Evolutionary conservation across 2,113 vertebrate genomes (phyloP), one percentile per base, ranked within the genome.

Genomic region (Mustela lutreola): DNA sequence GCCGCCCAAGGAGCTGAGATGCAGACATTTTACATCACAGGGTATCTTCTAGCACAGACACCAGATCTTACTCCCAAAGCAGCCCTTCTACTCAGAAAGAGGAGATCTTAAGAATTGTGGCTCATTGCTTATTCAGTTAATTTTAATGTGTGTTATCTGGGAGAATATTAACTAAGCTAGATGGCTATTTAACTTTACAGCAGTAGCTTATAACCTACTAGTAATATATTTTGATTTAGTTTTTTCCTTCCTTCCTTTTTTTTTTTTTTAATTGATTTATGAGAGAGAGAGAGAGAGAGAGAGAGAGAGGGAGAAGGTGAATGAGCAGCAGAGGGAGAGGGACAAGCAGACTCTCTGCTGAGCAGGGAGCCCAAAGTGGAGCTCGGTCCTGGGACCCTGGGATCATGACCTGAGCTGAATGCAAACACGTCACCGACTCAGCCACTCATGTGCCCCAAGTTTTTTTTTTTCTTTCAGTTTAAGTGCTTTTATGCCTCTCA

Each of bases 91-190:
- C 28, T 12, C 50, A 58, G 86, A 58, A 78, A 90, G 62, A 18
- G 62, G 39, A 28, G 33, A 53, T 83, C 53, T 95, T 83, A 80
- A 85, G 62, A 58, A 67, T 60, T 94, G n/a, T 67, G 73, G 65
- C 33, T 96, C 39, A 2, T 28, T 95, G 28, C 39, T 93, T 76
- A 63, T 53, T 81, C 24, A 48, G 76, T 76, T 31, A 42, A 88
- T 67, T 95, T 92, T 62, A 62, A 42, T 87, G 50, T 79, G 39
- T 42, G 14, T 56, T 87, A 86, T 63, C 83, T 90, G 71, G 73
- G 39, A 84, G 62, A 60, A 83, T 71, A 86, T 89, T 89, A 71
- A 82, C 24, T 65, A 33, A 83, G 21, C 71, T 89, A 86, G 73
- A 10, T 82, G 71, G 12, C 48, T 81, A 28, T 91, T 96, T 91